Base-by-base conservation (phyloP, 1,140 invertebrate genomes). In the Mercenaria mercenaria region DNA sequence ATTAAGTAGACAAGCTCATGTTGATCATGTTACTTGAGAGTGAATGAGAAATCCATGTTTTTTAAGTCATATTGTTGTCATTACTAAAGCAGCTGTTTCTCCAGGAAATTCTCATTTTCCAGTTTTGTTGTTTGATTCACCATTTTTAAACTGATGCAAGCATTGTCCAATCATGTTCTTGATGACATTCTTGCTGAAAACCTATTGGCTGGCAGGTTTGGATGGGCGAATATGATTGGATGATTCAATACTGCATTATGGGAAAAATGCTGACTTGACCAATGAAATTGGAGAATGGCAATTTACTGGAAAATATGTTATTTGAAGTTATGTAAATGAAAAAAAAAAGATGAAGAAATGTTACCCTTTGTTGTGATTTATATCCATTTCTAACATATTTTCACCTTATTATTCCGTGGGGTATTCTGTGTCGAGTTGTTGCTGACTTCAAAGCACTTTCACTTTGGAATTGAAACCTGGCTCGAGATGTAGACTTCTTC, bases 151-250 rank as follows among this genome's bases (percentile, higher is more conserved):
- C 47, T 41, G 15, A 29, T 85, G 80, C 39, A 20, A 79, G 80
- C 29, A 84, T 90, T 61, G 6, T 89, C 52, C 80, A 90, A 90
- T 83, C 81, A 84, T 90, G 80, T 84, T 90, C 88, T 90, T 84
- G 39, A 90, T 90, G 88, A 90, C 81, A 84, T 52, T 84, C 67
- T 82, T 84, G 50, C 88, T 90, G 43, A 47, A 90, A 90, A 90
- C 88, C 88, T 43, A 64, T 90, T 83, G 88, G 88, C 80, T 76
- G 67, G 88, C 37, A 52, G 52, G 59, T 43, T 77, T 82, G 88
- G 88, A 90, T 76, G 88, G 74, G n/a, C 41, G 80, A 84, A 79
- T 83, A 84, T 84, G 88, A 90, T 90, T 90, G 80, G 69, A 64
- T 77, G 52, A 90, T 90, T 34, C 88, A 81, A 72, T 18, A 80